These are phyloP conservation scores for Rhimphoctona megacephalus DNA, from an alignment of 2,888 invertebrate genomes.

Conservation along the genomic window DNA sequence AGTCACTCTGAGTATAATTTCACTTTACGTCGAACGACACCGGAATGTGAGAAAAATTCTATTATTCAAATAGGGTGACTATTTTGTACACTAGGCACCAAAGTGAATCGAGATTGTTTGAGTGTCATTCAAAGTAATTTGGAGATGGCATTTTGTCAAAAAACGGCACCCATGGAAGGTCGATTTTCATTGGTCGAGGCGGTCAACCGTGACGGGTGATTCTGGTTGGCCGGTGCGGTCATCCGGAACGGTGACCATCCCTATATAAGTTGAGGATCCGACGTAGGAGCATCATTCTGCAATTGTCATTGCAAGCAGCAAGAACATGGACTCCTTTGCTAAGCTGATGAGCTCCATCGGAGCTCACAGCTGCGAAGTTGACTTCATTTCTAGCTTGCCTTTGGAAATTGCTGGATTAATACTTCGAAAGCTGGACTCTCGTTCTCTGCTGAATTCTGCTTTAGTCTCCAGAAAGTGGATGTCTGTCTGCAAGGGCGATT, in stretches of 20 bases:
- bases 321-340: constrained; percentile 48
- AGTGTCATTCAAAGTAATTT: too few relatives aligned
- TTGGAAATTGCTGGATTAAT: constrained; percentile 47
- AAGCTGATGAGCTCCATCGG: constrained; percentile 44
- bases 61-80: too few relatives aligned
- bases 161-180: not conserved
- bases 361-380: constrained; percentile 25
- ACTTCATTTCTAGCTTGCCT: constrained; percentile 32
- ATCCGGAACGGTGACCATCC: constrained; percentile 21
- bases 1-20: too few relatives aligned
- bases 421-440: constrained; percentile 29
- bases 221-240: constrained; percentile 23
- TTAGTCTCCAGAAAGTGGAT: constrained; percentile 37
- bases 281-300: constrained; percentile 51
- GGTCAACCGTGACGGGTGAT: constrained; percentile 5
- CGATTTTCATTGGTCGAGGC: constrained; percentile 11
- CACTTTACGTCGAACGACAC: too few relatives aligned
- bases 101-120: not conserved
- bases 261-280: constrained; percentile 17
- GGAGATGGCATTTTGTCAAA: too few relatives aligned
- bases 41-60: too few relatives aligned
- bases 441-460: constrained; percentile 31
- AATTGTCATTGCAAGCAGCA: constrained; percentile 24
- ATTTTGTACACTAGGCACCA: too few relatives aligned
- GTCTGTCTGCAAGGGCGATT: constrained; percentile 38